Percentiles rank a stretch among this genome's conserved stretches.
Conservation (phyloP, 2,888 invertebrate genomes). For the Sclerodermus sp. region DNA sequence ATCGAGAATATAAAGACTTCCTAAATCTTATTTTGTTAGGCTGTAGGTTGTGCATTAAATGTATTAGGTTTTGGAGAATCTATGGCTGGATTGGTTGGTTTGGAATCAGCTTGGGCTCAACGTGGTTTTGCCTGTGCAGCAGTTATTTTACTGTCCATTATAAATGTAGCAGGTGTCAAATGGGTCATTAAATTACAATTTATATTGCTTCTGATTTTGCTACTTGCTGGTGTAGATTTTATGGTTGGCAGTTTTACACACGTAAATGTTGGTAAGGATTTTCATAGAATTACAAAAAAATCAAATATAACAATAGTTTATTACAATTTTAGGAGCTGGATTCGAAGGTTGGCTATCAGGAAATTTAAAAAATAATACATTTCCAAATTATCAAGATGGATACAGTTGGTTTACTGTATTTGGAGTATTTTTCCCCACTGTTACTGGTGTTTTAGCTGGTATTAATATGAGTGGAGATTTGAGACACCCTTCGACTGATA, state of each 20-base stretch:
- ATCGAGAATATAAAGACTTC: neutral
- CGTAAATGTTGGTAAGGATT: conserved; percentile 67
- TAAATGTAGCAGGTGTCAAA: conserved; percentile 95
- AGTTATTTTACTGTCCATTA: conserved; percentile 81
- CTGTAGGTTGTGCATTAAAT: conserved; percentile 94
- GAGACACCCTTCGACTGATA: conserved; percentile 86
- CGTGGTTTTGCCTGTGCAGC: conserved; percentile 86
- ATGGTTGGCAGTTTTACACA: conserved; percentile 89
- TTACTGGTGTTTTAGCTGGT: conserved; percentile 94
- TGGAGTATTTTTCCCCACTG: conserved; percentile 96
- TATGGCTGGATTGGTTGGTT: conserved; percentile 80
- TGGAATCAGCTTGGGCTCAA: conserved; percentile 77
- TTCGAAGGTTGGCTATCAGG: conserved; percentile 85
- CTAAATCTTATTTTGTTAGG: conserved; percentile 62
- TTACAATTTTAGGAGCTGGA: conserved; percentile 66
- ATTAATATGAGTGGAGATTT: conserved; percentile 99
- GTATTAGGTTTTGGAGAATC: conserved; percentile 97
- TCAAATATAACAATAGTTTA: neutral
- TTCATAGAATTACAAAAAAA: neutral
- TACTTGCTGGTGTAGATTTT: conserved; percentile 90
- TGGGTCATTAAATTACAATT: conserved; percentile 98
- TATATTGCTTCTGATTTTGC: conserved; percentile 78
- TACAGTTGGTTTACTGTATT: conserved; percentile 95
- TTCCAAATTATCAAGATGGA: conserved; percentile 75
- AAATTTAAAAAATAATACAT: conserved; percentile 80